Evolutionary conservation across 2,888 invertebrate genomes (phyloP), one percentile per base, ranked within the genome.

Genomic region (Aporophyla lueneburgensis): DNA sequence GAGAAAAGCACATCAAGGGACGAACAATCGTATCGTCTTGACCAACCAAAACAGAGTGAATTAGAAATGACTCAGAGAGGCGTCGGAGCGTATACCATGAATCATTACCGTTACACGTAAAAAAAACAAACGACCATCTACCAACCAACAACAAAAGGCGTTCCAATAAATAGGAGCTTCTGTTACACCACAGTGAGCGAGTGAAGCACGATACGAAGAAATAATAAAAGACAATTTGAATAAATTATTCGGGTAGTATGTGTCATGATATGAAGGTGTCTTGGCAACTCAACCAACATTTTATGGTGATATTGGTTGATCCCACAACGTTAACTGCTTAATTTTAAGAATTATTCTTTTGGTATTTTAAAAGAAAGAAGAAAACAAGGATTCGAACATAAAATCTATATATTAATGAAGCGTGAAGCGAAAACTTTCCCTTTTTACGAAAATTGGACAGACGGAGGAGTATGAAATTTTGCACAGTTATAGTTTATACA

Each of bases 81-180:
- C 74, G 76, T 80, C 71, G 83, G 81, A 76, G 74, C 73, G 78
- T 74, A 71, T 76, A 87, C 85, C 82, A 89, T 92, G 93, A 93
- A 93, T 93, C 91, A 93, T 93, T 92, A 91, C 86, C 81, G 83
- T 75, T 67, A 84, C 81, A 84, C 78, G 74, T 82, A 74, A 87
- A 89, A 92, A 91, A 91, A 92, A 92, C 91, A 92, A 92, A 90
- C 90, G 89, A 85, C 91, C 89, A 89, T 90, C 89, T 80, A 85
- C 85, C 84, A 82, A 82, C 83, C 81, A 85, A 90, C 86, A 91
- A 92, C 92, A 93, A 93, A 93, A 92, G 93, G 90, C 89, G 87
- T 89, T 88, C 89, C 91, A 90, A 93, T 93, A 93, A 91, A 93
- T 86, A 74, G 77, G 70, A 74, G 16, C 6, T 1, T 49, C 10